Evolutionary conservation across 2,113 vertebrate species (phyloP).

Genomic region (Chaetodon auriga): DNA sequence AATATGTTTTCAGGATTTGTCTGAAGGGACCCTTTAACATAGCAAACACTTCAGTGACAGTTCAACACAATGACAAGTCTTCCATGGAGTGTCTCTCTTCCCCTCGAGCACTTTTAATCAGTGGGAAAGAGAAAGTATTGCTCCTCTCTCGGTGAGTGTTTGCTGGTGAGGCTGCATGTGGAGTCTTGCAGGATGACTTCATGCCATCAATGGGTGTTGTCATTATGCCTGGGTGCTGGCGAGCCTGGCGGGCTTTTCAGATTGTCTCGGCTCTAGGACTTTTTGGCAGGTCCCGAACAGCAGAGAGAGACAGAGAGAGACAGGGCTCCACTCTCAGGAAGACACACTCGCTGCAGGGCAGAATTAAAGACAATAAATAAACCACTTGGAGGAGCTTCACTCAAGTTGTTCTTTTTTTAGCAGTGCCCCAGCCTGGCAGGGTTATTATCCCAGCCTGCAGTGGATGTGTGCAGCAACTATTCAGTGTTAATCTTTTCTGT

Average conservation of each 20-base stretch:
- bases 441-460: slow-evolving; percentile 48
- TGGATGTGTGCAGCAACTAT: slow-evolving; percentile 46
- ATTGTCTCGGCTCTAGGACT: slow-evolving; percentile 38
- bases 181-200: slow-evolving; percentile 77
- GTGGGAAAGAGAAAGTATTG: slow-evolving; percentile 35
- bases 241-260: slow-evolving; percentile 42
- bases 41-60: slow-evolving; percentile 22
- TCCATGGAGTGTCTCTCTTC: slow-evolving; percentile 4
- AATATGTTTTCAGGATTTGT: neutral
- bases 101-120: slow-evolving; percentile 38
- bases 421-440: slow-evolving; percentile 44
- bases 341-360: slow-evolving; percentile 57
- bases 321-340: slow-evolving; percentile 40
- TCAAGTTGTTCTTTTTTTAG: slow-evolving; percentile 73
- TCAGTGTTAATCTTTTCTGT: slow-evolving; percentile 63
- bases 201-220: slow-evolving; percentile 65
- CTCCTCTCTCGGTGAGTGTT: slow-evolving; percentile 21
- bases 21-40: neutral
- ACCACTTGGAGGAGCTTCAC: slow-evolving; percentile 66
- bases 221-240: slow-evolving; percentile 21
- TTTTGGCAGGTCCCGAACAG: slow-evolving; percentile 46
- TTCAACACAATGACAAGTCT: slow-evolving; percentile 25
- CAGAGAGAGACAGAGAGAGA: slow-evolving; percentile 27
- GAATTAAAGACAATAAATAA: slow-evolving; percentile 76
- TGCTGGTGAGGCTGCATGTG: slow-evolving; percentile 60